Evolutionary conservation across 2,888 invertebrate genomes (phyloP), one percentile per base, ranked within the genome.

Genomic region (Dermolepida albohirtum): DNA sequence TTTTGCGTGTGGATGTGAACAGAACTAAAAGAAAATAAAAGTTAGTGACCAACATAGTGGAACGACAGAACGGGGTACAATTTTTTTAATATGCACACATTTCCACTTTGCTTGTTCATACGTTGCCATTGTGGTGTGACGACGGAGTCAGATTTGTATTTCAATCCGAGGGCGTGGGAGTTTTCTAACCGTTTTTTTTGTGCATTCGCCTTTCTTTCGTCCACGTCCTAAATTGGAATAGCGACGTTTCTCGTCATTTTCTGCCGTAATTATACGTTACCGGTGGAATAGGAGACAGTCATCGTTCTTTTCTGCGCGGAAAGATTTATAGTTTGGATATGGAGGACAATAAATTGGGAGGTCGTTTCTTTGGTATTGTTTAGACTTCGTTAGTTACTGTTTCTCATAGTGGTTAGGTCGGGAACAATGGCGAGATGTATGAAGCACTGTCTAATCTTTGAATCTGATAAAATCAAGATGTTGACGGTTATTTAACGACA

Each of bases 341-440:
- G 57, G 57, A 43, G 43, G 57, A 27, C 43, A 12, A 27, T 17
- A 27, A 27, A 49, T 12, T n/a, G 12, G 16, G 57, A 57, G 43
- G 57, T 57, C 57, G 22, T 29, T 11, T 44, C 43, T 29, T 22
- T 43, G 34, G 12, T 49, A 62, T 62, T 62, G 47, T 47, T 17
- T 62, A 47, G 41, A 40, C 11, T 62, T 62, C 34, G 57, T 27
- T 57, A 57, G 27, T 62, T 62, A 62, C 59, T 34, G 16, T 62
- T 62, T 62, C 59, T 29, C 47, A 49, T 47, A 62, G 59, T 62
- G 59, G 59, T 62, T 62, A 62, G 59, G 59, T 62, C 59, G 59
- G 59, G 59, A 62, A 62, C 59, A 62, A 62, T 62, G n/a, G 47
- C 59, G 29, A 29, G 59, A 62, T 29, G 51, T 34, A 62, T 47